These are phyloP conservation scores for Pteronotus mesoamericanus DNA, from an alignment of 2,797 vertebrate species.

Conservation along the genomic window DNA sequence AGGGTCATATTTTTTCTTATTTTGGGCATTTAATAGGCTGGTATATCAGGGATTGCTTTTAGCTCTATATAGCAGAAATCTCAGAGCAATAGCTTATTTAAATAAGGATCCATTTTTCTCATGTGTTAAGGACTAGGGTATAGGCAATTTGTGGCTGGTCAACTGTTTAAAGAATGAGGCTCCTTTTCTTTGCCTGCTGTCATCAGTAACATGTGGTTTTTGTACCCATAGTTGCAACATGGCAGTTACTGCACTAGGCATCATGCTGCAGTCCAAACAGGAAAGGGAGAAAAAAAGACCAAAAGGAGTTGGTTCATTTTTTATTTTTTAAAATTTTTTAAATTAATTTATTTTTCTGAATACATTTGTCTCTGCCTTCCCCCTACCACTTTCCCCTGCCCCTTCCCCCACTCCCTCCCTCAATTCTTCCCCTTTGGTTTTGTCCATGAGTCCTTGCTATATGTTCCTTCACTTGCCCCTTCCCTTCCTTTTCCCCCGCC, in stretches of 20 bases:
- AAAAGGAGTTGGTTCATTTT: background rate
- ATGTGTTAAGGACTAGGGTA: background rate
- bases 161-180: background rate
- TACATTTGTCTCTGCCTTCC: too few relatives aligned
- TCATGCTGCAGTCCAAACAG: background rate
- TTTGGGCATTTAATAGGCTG: background rate
- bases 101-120: background rate
- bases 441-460: too few relatives aligned
- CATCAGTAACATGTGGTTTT: background rate
- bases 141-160: background rate
- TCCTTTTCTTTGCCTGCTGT: background rate
- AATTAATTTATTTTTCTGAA: too few relatives aligned
- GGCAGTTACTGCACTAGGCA: background rate
- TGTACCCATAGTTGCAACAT: background rate
- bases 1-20: background rate
- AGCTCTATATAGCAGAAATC: background rate
- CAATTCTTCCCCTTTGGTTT: too few relatives aligned
- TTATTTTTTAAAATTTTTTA: too few relatives aligned
- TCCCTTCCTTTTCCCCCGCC: too few relatives aligned
- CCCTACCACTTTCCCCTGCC: too few relatives aligned
- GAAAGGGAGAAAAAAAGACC: background rate
- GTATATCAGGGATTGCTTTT: background rate
- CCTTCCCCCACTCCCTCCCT: too few relatives aligned
- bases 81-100: background rate
- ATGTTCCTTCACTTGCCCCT: too few relatives aligned